Conservation (phyloP, 2,797 vertebrate species). For the Agapornis canus region DNA sequence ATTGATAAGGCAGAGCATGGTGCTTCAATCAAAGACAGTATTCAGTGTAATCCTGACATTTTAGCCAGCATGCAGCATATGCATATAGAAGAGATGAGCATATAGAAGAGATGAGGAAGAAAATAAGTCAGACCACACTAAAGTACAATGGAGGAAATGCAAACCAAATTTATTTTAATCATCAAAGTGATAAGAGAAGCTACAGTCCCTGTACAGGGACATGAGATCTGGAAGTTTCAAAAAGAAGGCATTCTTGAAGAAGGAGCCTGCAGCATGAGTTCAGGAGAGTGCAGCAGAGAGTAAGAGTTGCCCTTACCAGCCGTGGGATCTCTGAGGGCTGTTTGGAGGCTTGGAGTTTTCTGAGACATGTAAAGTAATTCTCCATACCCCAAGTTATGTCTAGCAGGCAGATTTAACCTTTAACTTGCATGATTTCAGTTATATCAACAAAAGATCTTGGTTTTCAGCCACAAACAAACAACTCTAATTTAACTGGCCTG, state of each 20-base stretch:
- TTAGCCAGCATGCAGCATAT: not conserved
- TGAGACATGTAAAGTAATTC: not conserved
- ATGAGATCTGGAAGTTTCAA: not conserved
- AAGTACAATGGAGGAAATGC: not conserved
- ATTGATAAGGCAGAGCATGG: not conserved
- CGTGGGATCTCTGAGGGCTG: not conserved
- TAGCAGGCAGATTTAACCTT: conserved; percentile 50
- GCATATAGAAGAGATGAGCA: not conserved
- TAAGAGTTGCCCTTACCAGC: not conserved
- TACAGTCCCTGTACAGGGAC: not conserved
- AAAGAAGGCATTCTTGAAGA: not conserved
- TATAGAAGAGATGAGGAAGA: not conserved
- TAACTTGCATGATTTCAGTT: conserved; percentile 35
- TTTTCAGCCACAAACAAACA: conserved; percentile 59
- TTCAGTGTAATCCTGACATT: not conserved
- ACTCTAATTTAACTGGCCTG: conserved; percentile 44
- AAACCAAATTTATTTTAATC: not conserved
- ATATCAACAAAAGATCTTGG: conserved; percentile 43
- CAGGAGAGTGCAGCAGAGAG: not conserved
- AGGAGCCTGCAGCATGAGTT: not conserved
- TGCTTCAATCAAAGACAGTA: not conserved
- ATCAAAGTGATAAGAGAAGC: not conserved
- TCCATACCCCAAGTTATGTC: not conserved
- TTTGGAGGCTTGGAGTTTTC: not conserved
- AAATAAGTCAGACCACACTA: not conserved